These are phyloP conservation scores for Oenanthe melanoleuca DNA, from an alignment of 2,113 vertebrate species.

Conservation along the genomic window DNA sequence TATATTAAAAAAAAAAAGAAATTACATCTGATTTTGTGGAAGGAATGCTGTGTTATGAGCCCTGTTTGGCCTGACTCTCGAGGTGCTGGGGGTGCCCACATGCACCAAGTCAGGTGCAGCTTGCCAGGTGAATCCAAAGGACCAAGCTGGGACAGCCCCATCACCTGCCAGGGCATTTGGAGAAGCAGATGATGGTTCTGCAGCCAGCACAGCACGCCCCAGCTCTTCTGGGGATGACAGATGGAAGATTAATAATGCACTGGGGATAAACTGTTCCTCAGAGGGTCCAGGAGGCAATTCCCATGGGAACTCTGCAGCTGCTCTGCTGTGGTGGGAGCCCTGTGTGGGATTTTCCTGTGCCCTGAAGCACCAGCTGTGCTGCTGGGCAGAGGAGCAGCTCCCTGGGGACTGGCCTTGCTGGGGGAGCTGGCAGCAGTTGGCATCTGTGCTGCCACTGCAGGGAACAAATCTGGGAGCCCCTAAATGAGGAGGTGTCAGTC, in stretches of 20 bases:
- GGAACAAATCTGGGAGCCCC: neutral
- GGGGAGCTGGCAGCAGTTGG: neutral
- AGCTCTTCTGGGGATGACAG: neutral
- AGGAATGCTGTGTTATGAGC: neutral
- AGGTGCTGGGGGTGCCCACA: neutral
- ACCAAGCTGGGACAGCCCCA: neutral
- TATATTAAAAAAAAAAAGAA: too few relatives aligned
- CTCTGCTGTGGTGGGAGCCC: rapidly evolving
- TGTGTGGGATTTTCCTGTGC: neutral
- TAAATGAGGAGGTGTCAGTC: neutral
- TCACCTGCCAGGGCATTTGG: neutral
- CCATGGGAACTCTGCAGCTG: neutral
- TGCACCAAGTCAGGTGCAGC: neutral
- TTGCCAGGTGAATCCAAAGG: neutral
- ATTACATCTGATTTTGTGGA: neutral
- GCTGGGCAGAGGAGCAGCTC: neutral
- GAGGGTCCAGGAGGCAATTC: neutral
- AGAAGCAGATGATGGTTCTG: neutral
- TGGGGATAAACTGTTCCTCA: neutral
- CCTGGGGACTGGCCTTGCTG: neutral
- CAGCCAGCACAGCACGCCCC: neutral
- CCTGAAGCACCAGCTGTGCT: neutral
- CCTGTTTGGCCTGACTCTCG: neutral
- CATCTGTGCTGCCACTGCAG: neutral
- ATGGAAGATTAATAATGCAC: neutral